Base-by-base conservation (phyloP, 2,888 invertebrate genomes). In the Lasioglossum morio region DNA sequence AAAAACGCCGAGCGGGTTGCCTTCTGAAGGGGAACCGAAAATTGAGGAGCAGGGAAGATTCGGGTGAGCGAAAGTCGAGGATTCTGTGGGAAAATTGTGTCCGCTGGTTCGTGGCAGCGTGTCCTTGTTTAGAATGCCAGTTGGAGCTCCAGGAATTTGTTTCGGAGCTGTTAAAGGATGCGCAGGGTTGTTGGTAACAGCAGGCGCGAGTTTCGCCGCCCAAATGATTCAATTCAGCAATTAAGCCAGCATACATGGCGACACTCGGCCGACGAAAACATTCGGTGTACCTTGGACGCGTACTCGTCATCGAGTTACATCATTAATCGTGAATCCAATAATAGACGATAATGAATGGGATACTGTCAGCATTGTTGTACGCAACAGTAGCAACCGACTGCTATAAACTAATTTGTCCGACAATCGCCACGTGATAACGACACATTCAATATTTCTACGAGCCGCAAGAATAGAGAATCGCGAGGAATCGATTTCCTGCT, bases 191-290 rank as follows among this genome's bases (percentile, higher is more conserved):
- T 43, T 80, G 72, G 46, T 81, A 73, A 81, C 66, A 40, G 60
- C 37, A 66, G n/a, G 30, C 57, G 40, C 46, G 48, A 85, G 77
- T n/a, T 72, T 57, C n/a, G 63, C 37, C 37, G 43, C 43, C 66
- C 60, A 48, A 76, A 76, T 72, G 76, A 81, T 72, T 86, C 69
- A 76, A 84, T 82, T 86, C 77, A 79, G 77, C 69, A 86, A 86
- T 88, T 88, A 88, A 81, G 27, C 73, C 57, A 60, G 66, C 48
- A 60, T 30, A 53, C 37, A 57, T 34, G 34, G 63, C 30, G n/a
- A 53, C n/a, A 63, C 78, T 73, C 60, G 30, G 48, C 34, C 34
- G 19, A 48, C 27, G 69, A 79, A 66, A 83, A 69, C 69, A 48
- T 43, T 27, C 46, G 34, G 46, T 76, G 79, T 78, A 72, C 46